Percentiles rank a stretch among this genome's conserved stretches.
These are phyloP conservation scores for Agrotis exclamationis DNA, from an alignment of 2,888 invertebrate genomes.

Conservation along the genomic window DNA sequence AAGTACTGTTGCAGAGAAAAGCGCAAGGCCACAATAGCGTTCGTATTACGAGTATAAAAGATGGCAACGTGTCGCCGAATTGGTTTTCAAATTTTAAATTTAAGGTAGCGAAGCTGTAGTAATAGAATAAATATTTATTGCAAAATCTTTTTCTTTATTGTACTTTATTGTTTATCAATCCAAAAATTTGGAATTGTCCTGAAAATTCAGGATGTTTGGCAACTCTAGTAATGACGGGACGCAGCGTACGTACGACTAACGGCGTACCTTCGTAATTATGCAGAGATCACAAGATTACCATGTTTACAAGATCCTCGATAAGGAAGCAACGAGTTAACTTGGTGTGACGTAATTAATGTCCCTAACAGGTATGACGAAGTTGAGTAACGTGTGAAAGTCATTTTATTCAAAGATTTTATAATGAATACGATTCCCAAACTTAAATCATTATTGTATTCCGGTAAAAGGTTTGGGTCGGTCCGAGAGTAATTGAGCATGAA, in stretches of 20 bases:
- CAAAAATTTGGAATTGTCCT: too few relatives aligned
- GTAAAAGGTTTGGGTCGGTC: neutral
- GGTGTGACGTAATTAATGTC: conserved; percentile 27
- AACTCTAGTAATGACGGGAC: conserved; percentile 46
- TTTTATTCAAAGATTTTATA: neutral
- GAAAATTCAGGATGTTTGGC: too few relatives aligned
- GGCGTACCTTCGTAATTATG: conserved; percentile 64
- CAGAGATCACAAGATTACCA: conserved; percentile 67
- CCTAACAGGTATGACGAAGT: conserved; percentile 6
- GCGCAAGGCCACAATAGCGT: too few relatives aligned
- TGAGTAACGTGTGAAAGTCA: conserved; percentile 32
- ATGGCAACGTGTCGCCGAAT: too few relatives aligned
- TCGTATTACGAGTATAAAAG: too few relatives aligned
- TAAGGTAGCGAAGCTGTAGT: too few relatives aligned
- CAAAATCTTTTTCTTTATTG: too few relatives aligned
- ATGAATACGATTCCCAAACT: neutral
- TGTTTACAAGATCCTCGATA: conserved; percentile 68
- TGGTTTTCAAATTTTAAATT: too few relatives aligned
- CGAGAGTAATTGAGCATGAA: conserved; percentile 55
- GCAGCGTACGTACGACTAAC: conserved; percentile 36
- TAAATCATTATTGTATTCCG: neutral
- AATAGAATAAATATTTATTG: too few relatives aligned
- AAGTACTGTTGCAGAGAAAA: too few relatives aligned
- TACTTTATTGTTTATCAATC: too few relatives aligned
- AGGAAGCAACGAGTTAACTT: conserved; percentile 54